Evolutionary conservation across 1,140 invertebrate species (phyloP).

Genomic region (Cecropterus lyciades): DNA sequence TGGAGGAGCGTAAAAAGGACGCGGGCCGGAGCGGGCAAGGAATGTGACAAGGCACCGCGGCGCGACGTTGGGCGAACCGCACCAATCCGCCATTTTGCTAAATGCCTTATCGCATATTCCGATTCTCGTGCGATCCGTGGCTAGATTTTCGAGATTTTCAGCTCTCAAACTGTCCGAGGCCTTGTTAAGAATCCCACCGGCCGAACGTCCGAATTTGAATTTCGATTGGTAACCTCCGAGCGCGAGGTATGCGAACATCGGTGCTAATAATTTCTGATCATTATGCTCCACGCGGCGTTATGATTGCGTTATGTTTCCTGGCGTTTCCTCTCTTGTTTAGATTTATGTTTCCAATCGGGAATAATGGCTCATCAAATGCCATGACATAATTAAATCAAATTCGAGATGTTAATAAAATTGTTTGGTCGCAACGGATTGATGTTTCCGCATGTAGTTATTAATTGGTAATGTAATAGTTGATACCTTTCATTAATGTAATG

Average conservation of each 20-base stretch:
- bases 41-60: slow-evolving; percentile 43
- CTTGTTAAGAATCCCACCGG: slow-evolving; percentile 74
- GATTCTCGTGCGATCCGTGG: slow-evolving; percentile 72
- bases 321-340: background rate
- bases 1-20: slow-evolving; percentile 9
- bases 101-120: slow-evolving; percentile 80
- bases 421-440: no score
- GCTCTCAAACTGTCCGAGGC: slow-evolving; percentile 56
- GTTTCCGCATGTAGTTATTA: no score
- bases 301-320: background rate
- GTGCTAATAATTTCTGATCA: slow-evolving; percentile 50
- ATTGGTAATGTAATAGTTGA: no score
- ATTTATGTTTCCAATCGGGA: no score
- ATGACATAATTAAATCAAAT: no score
- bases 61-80: slow-evolving; percentile 34
- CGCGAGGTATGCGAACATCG: slow-evolving; percentile 54
- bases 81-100: slow-evolving; percentile 58
- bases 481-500: no score
- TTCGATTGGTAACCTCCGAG: slow-evolving; percentile 51
- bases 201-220: slow-evolving; percentile 63
- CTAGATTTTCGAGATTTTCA: slow-evolving; percentile 80
- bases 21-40: slow-evolving; percentile 23
- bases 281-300: slow-evolving; percentile 31
- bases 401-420: no score
- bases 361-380: no score